phyloP scores from a whole-genome alignment of 1,140 invertebrate species.

The Copidosoma floridanum region DNA sequence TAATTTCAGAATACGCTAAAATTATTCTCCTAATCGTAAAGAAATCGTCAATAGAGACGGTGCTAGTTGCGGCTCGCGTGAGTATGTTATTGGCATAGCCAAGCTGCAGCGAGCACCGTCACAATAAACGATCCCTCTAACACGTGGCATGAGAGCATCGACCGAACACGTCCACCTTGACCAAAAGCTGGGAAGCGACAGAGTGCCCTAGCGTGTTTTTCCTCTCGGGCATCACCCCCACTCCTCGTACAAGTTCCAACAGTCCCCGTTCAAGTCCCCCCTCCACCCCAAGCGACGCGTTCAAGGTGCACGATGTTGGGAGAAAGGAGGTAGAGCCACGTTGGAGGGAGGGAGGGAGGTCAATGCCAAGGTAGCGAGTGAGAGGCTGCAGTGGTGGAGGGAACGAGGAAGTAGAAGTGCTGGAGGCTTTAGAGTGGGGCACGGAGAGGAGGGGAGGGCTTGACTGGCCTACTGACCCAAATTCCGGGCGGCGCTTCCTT shows the following conservation, averaged over 20 bases:
- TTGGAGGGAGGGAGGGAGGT: neutral
- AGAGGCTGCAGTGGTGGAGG: slow-evolving; percentile 25
- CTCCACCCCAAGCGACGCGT: neutral
- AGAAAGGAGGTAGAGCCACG: neutral
- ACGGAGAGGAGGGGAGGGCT: slow-evolving; percentile 34
- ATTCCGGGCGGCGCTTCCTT: slow-evolving; percentile 51
- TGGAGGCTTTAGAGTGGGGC: slow-evolving; percentile 30
- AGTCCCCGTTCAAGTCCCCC: no score
- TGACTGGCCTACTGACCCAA: slow-evolving; percentile 53
- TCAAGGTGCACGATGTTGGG: neutral
- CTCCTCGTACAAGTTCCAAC: no score
- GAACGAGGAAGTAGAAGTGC: slow-evolving; percentile 36
- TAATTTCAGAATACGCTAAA: no score
- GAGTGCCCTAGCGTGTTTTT: neutral
- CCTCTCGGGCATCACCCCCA: neutral
- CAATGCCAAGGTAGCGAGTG: slow-evolving; percentile 12
- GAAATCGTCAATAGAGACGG: no score
- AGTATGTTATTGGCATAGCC: no score
- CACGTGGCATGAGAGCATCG: neutral
- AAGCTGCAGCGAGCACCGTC: no score
- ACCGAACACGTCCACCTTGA: neutral
- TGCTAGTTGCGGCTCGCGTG: no score
- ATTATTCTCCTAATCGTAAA: no score
- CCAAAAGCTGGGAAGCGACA: neutral
- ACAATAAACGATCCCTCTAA: slow-evolving; percentile 3